These are phyloP conservation scores for Aix galericulata DNA, from an alignment of 2,113 vertebrate genomes.

Conservation along the genomic window DNA sequence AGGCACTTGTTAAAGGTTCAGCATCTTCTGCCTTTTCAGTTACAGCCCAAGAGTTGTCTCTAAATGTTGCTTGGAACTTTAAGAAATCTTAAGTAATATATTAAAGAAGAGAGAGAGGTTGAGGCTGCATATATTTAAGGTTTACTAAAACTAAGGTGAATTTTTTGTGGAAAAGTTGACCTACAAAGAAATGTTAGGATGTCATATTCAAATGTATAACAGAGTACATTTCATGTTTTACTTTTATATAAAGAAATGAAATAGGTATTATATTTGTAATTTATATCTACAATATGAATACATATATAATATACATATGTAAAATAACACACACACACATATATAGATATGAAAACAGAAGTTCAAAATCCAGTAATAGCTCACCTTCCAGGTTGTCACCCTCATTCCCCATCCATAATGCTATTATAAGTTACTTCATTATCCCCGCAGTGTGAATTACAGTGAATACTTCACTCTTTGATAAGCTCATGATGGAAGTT, in stretches of 20 bases:
- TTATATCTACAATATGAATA: not conserved
- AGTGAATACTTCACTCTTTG: not conserved
- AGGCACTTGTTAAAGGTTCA: slow-evolving; percentile 8
- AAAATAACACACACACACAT: no score
- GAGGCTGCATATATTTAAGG: not conserved
- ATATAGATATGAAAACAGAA: not conserved
- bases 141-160: not conserved
- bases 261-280: not conserved
- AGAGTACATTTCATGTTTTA: not conserved
- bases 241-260: not conserved
- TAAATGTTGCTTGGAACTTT: not conserved
- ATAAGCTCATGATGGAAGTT: not conserved
- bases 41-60: not conserved
- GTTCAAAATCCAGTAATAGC: not conserved
- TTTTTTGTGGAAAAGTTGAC: not conserved
- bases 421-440: not conserved
- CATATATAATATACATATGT: not conserved
- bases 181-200: not conserved
- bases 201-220: not conserved
- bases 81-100: not conserved
- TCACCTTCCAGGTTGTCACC: not conserved
- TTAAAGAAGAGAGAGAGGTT: not conserved
- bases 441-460: not conserved
- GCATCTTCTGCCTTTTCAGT: not conserved
- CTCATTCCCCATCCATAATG: not conserved